Percentiles rank a stretch among this genome's conserved stretches.
phyloP scores from a whole-genome alignment of 1,140 invertebrate species.

The Drosophila pallidifrons region DNA sequence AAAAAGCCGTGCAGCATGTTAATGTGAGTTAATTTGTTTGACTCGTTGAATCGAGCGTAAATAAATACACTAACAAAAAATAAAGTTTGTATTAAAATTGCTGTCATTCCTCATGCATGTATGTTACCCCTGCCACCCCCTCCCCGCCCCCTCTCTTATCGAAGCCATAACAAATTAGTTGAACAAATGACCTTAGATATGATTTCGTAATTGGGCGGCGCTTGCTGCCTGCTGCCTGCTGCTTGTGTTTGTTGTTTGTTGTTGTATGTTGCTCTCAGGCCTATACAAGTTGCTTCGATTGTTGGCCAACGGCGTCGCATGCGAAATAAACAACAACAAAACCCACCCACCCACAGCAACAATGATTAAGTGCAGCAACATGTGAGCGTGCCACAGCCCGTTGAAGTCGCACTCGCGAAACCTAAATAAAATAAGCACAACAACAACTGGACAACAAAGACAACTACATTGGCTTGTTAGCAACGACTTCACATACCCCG shows the following conservation, averaged over 20 bases:
- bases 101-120: constrained; percentile 34
- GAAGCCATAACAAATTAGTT: constrained; percentile 65
- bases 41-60: constrained; percentile 29
- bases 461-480: constrained; percentile 66
- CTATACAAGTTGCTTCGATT: constrained; percentile 29
- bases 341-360: constrained; percentile 77
- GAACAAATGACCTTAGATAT: constrained; percentile 82
- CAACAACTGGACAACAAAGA: constrained; percentile 22
- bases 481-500: constrained; percentile 47
- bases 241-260: constrained; percentile 32
- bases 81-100: constrained; percentile 44
- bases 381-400: constrained; percentile 74
- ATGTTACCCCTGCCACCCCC: neutral
- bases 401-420: constrained; percentile 48
- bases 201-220: constrained; percentile 78
- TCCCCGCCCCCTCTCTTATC: neutral
- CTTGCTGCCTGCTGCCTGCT: constrained; percentile 21
- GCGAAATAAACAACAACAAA: constrained; percentile 45
- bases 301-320: constrained; percentile 74
- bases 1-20: constrained; percentile 42
- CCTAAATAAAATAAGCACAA: constrained; percentile 47
- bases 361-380: constrained; percentile 80
- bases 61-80: neutral
- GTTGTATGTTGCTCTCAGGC: constrained; percentile 26
- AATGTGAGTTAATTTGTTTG: constrained; percentile 55